Evolutionary conservation across 2,888 invertebrate species (phyloP).

Genomic region (Penaeus monodon): DNA sequence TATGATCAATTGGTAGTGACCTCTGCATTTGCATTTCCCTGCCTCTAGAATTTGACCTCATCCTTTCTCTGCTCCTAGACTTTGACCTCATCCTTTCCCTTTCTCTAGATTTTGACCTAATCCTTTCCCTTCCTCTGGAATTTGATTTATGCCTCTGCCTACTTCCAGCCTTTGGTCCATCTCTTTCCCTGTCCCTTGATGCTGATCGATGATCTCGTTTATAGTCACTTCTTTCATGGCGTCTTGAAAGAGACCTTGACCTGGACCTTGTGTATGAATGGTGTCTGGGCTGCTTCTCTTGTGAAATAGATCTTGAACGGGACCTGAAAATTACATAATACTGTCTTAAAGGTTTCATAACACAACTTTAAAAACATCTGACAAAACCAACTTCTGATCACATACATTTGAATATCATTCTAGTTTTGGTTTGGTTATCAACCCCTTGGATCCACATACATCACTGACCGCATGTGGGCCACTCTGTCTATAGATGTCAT

Average conservation of each 20-base stretch:
- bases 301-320: no score
- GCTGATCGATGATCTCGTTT: slow-evolving; percentile 7
- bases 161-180: background rate
- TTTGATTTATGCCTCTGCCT: slow-evolving; percentile 11
- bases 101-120: slow-evolving; percentile 16
- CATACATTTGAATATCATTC: no score
- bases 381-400: no score
- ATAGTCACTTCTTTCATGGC: background rate
- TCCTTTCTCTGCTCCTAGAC: background rate
- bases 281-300: background rate
- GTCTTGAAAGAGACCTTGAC: background rate
- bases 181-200: slow-evolving; percentile 14
- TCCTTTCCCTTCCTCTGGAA: slow-evolving; percentile 25
- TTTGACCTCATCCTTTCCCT: slow-evolving; percentile 13
- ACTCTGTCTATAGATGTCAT: no score
- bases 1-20: background rate
- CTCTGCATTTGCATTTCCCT: background rate
- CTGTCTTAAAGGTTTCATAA: no score
- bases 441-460: no score
- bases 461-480: no score
- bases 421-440: no score
- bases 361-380: no score
- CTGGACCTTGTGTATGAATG: background rate
- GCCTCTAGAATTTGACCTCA: background rate
- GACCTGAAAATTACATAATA: no score